phyloP scores from a whole-genome alignment of 2,797 vertebrate species.

The Cynodonichthys magdalenae region DNA sequence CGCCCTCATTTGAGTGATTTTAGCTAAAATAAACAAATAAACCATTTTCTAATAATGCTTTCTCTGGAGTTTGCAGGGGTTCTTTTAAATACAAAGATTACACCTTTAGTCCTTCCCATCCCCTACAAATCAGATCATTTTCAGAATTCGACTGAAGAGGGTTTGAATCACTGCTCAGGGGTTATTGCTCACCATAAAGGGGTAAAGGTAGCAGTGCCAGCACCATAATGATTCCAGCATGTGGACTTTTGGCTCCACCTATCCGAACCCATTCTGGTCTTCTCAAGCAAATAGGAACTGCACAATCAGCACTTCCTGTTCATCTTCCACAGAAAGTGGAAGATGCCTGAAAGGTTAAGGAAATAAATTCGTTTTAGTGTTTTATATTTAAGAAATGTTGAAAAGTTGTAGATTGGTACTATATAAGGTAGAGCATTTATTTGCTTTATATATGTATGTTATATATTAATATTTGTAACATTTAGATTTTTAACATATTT shows the following conservation, averaged over 20 bases:
- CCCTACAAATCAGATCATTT: conserved; percentile 22
- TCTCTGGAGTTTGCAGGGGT: not conserved
- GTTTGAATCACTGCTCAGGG: conserved; percentile 54
- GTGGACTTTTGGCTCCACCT: conserved; percentile 67
- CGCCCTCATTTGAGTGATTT: conserved; percentile 2
- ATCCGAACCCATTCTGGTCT: conserved; percentile 58
- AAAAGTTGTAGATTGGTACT: not conserved
- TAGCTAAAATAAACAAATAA: conserved; percentile 15
- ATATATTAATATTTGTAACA: too few relatives aligned
- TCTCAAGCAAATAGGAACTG: conserved; percentile 68
- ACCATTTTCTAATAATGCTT: not conserved
- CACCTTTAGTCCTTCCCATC: conserved; percentile 22
- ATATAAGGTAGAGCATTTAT: not conserved
- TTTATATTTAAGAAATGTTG: not conserved
- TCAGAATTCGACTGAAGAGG: conserved; percentile 25
- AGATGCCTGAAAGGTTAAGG: not conserved
- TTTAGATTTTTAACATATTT: too few relatives aligned
- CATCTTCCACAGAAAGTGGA: conserved; percentile 4
- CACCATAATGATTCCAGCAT: conserved; percentile 82
- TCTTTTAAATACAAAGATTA: conserved; percentile 1
- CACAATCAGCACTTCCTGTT: conserved; percentile 77
- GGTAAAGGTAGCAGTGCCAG: conserved; percentile 68
- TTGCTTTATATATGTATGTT: too few relatives aligned
- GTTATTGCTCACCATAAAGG: conserved; percentile 64
- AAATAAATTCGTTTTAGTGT: not conserved